Percentiles rank a stretch among this genome's conserved stretches.
Conservation (phyloP, 2,113 vertebrate genomes). For the Hylia prasina region DNA sequence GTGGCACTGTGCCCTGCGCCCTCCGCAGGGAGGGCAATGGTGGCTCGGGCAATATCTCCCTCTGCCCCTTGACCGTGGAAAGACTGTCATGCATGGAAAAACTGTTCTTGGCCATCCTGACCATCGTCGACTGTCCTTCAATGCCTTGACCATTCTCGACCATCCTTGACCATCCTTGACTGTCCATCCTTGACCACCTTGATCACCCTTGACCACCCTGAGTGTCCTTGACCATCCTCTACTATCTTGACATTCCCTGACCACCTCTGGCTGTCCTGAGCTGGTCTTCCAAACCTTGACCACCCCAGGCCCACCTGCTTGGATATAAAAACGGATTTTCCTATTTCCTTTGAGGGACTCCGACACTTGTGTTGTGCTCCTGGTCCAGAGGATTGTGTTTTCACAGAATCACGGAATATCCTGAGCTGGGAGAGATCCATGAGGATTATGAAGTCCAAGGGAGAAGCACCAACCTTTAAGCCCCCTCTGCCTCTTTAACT, state of each 20-base stretch:
- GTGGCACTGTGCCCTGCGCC: background rate
- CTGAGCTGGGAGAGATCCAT: background rate
- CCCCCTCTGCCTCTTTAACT: fast-evolving
- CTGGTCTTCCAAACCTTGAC: too few relatives aligned
- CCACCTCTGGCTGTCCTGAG: too few relatives aligned
- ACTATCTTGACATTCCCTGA: too few relatives aligned
- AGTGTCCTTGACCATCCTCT: background rate
- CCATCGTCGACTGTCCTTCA: too few relatives aligned
- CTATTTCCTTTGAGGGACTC: background rate
- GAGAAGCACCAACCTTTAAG: background rate
- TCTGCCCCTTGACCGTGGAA: background rate
- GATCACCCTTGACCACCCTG: background rate
- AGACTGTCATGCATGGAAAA: fast-evolving
- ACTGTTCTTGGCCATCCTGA: background rate
- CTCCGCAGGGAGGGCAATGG: background rate
- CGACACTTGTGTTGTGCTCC: background rate
- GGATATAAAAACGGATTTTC: background rate
- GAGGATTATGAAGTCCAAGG: background rate
- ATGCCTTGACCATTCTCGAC: too few relatives aligned
- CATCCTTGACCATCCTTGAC: background rate
- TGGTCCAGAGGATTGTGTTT: background rate
- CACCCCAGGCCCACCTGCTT: too few relatives aligned
- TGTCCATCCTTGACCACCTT: too few relatives aligned
- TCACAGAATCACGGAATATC: background rate
- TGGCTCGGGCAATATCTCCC: background rate